Evolutionary conservation across 2,888 invertebrate genomes (phyloP).

Genomic region (Leucophenga maculata): DNA sequence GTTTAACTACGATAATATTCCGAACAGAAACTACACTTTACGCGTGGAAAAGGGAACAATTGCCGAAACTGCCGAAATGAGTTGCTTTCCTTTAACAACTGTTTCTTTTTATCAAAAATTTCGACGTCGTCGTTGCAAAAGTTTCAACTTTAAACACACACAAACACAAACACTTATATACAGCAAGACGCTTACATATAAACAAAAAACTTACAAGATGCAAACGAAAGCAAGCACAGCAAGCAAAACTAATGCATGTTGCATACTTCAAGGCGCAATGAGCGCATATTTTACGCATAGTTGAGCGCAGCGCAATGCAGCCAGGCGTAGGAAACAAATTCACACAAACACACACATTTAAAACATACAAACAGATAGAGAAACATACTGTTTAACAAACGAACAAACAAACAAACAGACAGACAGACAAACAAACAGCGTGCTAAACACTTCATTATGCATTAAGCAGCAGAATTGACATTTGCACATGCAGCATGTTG

Average conservation of each 20-base stretch:
- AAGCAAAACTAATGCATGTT: constrained; percentile 10
- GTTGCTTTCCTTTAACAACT: no score
- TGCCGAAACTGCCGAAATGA: no score
- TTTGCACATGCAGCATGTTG: constrained; percentile 23
- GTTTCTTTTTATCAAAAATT: no score
- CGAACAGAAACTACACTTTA: no score
- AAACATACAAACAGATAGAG: no score
- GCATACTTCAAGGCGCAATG: constrained; percentile 17
- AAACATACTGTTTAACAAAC: constrained; percentile 16
- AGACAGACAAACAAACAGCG: constrained; percentile 12
- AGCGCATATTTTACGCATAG: constrained; percentile 58
- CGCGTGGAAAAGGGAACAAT: no score
- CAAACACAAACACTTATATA: no score
- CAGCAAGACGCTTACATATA: no score
- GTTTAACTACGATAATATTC: no score
- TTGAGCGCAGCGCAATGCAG: constrained; percentile 45
- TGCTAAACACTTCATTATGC: constrained; percentile 56
- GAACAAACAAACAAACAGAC: neutral
- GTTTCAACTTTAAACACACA: no score
- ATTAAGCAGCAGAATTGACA: constrained; percentile 54
- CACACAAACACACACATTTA: no score
- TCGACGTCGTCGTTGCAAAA: no score
- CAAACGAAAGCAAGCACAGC: neutral
- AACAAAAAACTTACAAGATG: neutral
- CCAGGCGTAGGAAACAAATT: neutral